Base-by-base conservation (phyloP, 2,888 invertebrate genomes). In the Cephus rjabovi region DNA sequence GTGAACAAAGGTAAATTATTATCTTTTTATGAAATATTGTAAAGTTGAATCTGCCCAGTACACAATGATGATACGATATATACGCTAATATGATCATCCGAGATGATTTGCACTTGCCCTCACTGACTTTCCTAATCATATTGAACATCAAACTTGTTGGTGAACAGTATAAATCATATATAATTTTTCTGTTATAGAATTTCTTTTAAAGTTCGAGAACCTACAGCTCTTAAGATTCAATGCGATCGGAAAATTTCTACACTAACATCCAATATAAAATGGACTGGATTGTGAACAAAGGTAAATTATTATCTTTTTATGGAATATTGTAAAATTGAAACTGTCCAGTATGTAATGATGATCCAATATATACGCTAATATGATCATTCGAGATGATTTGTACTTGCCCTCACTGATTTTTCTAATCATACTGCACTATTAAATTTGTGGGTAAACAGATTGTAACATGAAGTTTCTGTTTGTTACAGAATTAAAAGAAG, bases 391-490 rank as follows among this genome's bases (percentile, higher is more conserved):
- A 76, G 77, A 81, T 88, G 88, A 88, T 84, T 79, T 83, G 12
- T 74, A 81, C 88, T 90, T 90, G 90, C 90, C 90, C 90, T 90
- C 90, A 86, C 90, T 90, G 90, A 90, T 69, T 70, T 37, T 11
- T 0, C 15, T 12, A 69, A 37, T 1, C 70, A 34, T 31, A 31
- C 35, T 23, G 0, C 77, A 30, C 40, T 4, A 11, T 74, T 77
- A 76, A 77, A 56, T 12, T 75, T 15, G 33, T 68, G 35, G 70
- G 35, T 69, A 76, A 11, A 31, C 35, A 71, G 56, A 68, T 69
- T 77, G 12, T 76, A 75, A 73, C 33, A 0, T 31, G 23, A 70
- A 35, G 12, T 23, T 75, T 78, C 71, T 73, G 71, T 78, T 69
- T 68, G 30, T 79, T 79, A 34, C 75, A 76, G 79, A 76, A 70